These are phyloP conservation scores for Corapipo altera DNA, from an alignment of 2,113 vertebrate genomes.

Conservation along the genomic window DNA sequence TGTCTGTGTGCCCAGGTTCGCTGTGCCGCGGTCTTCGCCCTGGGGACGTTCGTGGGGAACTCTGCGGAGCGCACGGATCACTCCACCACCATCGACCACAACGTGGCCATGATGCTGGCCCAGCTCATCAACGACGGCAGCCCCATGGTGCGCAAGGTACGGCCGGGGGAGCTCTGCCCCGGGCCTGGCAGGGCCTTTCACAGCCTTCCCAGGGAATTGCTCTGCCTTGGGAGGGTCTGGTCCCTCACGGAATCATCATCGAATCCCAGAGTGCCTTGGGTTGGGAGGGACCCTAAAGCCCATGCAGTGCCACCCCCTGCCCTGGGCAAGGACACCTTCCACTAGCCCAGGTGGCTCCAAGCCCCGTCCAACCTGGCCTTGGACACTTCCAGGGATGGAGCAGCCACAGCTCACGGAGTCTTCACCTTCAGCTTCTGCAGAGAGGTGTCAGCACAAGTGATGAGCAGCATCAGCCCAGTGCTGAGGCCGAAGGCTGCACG, in stretches of 20 bases:
- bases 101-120: slow-evolving; percentile 97
- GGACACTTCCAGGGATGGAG: background rate
- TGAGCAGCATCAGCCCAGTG: background rate
- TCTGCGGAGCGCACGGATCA: slow-evolving; percentile 94
- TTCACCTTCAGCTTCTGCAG: background rate
- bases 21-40: slow-evolving; percentile 91
- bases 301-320: background rate
- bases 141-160: slow-evolving; percentile 93
- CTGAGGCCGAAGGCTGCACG: background rate
- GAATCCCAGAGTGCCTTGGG: background rate
- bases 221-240: background rate
- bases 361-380: background rate
- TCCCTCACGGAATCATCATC: background rate
- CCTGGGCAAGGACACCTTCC: background rate
- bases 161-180: background rate
- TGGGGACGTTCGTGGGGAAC: slow-evolving; percentile 96
- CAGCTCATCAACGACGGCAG: slow-evolving; percentile 97
- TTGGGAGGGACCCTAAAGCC: background rate
- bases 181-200: accelerated
- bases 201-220: accelerated
- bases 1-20: slow-evolving; percentile 80
- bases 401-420: background rate
- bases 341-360: background rate
- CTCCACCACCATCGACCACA: slow-evolving; percentile 98
- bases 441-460: background rate